Percentiles rank a stretch among this genome's conserved stretches.
Conservation (phyloP, 2,113 vertebrate species). For the Notiomystis cincta region DNA sequence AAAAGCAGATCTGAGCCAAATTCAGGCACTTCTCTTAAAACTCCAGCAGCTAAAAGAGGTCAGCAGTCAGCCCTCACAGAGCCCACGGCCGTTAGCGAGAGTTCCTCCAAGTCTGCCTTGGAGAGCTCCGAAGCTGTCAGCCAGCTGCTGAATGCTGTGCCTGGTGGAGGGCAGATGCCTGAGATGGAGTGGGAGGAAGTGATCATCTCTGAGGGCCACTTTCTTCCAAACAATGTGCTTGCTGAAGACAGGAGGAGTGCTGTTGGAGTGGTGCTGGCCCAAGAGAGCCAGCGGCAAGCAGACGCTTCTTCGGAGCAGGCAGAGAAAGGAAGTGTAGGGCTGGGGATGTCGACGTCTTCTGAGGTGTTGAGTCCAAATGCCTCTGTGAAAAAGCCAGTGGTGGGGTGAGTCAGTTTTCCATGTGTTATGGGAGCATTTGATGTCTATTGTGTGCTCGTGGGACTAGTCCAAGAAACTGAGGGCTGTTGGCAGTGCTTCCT, state of each 20-base stretch:
- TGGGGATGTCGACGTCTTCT: not conserved
- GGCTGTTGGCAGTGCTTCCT: not conserved
- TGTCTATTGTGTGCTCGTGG: not conserved
- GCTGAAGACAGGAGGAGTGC: conserved; percentile 14
- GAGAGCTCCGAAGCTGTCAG: conserved; percentile 74
- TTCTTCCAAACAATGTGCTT: conserved; percentile 53
- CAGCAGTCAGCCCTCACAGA: conserved; percentile 54
- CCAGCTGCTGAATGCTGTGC: conserved; percentile 72
- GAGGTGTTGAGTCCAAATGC: conserved; percentile 35
- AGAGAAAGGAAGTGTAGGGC: conserved; percentile 46
- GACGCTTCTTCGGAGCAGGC: conserved; percentile 36
- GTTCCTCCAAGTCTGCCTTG: conserved; percentile 40
- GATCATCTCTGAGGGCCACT: conserved; percentile 67
- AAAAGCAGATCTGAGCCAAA: conserved; percentile 74
- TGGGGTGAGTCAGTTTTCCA: conserved; percentile 63
- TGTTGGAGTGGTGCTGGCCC: not conserved
- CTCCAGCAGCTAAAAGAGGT: conserved; percentile 62
- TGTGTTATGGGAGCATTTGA: not conserved
- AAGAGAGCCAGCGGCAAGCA: conserved; percentile 1
- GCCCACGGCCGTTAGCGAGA: not conserved
- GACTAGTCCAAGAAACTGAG: not conserved
- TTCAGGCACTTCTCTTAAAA: conserved; percentile 62
- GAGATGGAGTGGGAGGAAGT: conserved; percentile 77
- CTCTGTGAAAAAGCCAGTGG: conserved; percentile 51
- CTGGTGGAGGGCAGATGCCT: conserved; percentile 47